Evolutionary conservation across 2,888 invertebrate genomes (phyloP), one percentile per base, ranked within the genome.

Genomic region (Parelbella ahira): DNA sequence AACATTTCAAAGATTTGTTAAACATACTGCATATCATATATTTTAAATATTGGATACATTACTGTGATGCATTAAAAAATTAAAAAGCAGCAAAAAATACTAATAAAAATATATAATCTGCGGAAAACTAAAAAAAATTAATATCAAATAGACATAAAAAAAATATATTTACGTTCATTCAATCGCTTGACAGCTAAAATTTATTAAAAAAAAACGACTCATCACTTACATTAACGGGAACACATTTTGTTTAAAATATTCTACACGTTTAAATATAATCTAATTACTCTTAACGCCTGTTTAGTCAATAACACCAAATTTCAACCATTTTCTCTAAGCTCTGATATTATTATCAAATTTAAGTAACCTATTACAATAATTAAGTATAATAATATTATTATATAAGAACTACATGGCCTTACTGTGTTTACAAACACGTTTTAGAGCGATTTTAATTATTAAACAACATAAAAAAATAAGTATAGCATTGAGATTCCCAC

Each of bases 401-500:
- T 29, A n/a, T n/a, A n/a, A n/a, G n/a, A 29, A 43, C 27, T 28
- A 23, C 3, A 47, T 33, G 33, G 18, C 20, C 8, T 42, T 15
- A 30, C n/a, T 12, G 25, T 34, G 72, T 65, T 66, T 56, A 66
- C 59, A 45, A 66, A 56, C 52, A 62, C 56, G 10, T 24, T 29
- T n/a, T n/a, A n/a, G n/a, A n/a, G n/a, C n/a, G n/a, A n/a, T n/a
- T n/a, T n/a, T n/a, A n/a, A n/a, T n/a, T n/a, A n/a, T n/a, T n/a
- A n/a, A n/a, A n/a, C n/a, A n/a, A n/a, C n/a, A n/a, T n/a, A n/a
- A n/a, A n/a, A n/a, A n/a, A n/a, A n/a, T n/a, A n/a, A n/a, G n/a
- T n/a, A n/a, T n/a, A n/a, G n/a, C n/a, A 58, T 49, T 60, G 72
- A 74, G 72, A 75, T 73, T 72, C 69, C 58, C 53, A 53, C 38